Conservation (phyloP, 2,113 vertebrate genomes). For the Hucho hucho region DNA sequence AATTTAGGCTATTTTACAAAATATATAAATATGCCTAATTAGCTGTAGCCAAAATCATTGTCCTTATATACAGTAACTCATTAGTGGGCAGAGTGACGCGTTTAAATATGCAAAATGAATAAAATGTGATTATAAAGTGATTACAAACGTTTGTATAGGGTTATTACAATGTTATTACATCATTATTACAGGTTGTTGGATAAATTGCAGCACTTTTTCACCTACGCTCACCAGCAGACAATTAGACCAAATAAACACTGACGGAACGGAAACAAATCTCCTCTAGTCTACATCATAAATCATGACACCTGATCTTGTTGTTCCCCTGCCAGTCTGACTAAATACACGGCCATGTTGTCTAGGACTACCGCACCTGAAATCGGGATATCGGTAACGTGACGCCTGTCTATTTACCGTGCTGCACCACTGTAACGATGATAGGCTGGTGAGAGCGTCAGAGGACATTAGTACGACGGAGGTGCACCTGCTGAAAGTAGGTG, state of each 20-base stretch:
- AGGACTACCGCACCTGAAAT: slow-evolving; percentile 45
- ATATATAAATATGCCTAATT: too few species aligned
- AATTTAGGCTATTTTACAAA: too few species aligned
- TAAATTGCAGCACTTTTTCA: neutral
- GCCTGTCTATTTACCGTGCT: slow-evolving; percentile 45
- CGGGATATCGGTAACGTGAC: slow-evolving; percentile 49
- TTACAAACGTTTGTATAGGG: too few species aligned
- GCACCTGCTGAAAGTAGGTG: slow-evolving; percentile 42
- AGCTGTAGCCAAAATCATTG: too few species aligned
- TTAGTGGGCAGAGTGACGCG: too few species aligned
- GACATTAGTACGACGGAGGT: neutral
- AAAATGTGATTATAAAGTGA: too few species aligned
- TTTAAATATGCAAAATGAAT: too few species aligned
- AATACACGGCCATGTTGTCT: slow-evolving; percentile 22
- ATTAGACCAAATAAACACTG: neutral
- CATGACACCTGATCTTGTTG: slow-evolving; percentile 47
- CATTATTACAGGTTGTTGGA: too few species aligned
- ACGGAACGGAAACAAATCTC: slow-evolving; percentile 17
- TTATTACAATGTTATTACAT: too few species aligned
- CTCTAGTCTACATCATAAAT: neutral
- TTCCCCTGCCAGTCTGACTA: slow-evolving; percentile 48
- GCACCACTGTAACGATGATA: slow-evolving; percentile 24
- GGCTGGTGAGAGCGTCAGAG: slow-evolving; percentile 14
- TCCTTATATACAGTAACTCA: too few species aligned
- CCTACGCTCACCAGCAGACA: neutral